Conservation (phyloP, 2,797 vertebrate genomes). For the Pangasius macronema region DNA sequence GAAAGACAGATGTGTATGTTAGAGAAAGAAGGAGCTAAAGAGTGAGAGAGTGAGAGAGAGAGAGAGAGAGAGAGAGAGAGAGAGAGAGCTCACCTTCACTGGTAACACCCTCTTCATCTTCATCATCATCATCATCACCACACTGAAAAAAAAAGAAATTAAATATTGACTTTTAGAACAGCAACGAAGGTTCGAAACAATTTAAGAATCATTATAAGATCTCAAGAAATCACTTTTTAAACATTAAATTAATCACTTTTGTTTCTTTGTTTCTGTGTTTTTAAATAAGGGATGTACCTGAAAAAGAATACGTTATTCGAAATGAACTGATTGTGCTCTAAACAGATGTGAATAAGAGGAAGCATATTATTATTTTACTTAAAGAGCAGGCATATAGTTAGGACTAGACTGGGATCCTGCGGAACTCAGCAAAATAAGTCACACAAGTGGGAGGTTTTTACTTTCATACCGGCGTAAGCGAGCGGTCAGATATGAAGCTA, state of each 20-base stretch:
- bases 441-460: neutral
- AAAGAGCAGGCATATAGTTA: neutral
- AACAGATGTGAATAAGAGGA: neutral
- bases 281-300: too few relatives aligned
- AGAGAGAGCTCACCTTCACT: constrained; percentile 69
- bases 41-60: neutral
- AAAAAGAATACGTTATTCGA: neutral
- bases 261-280: neutral
- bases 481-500: neutral
- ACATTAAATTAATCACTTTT: neutral
- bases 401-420: neutral
- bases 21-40: neutral
- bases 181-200: neutral
- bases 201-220: neutral
- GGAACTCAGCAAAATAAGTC: neutral
- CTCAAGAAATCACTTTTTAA: neutral
- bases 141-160: constrained; percentile 58
- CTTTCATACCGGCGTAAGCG: neutral
- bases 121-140: constrained; percentile 39
- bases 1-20: neutral
- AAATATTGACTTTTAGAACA: too few relatives aligned
- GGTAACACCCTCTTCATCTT: constrained; percentile 72
- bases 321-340: neutral
- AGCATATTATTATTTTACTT: neutral
- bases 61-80: neutral